A percentile compares a stretch with the other conserved stretches of the same genome.
These are phyloP conservation scores for Lasioglossum lativentre DNA, from an alignment of 2,888 invertebrate species.

Conservation along the genomic window DNA sequence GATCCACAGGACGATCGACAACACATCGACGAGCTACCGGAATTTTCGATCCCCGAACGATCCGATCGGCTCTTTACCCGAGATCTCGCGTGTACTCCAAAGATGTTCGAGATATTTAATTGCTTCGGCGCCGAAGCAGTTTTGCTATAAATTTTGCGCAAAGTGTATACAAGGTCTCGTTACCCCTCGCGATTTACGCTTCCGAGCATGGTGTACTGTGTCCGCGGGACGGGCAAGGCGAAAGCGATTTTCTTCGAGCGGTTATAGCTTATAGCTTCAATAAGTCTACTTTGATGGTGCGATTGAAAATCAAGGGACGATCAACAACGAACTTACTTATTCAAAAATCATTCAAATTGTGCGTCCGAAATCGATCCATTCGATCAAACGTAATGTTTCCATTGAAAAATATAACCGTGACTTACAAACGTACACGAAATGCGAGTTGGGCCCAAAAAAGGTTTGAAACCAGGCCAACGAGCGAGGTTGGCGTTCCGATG, in stretches of 20 bases:
- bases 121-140: not conserved
- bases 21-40: not conserved
- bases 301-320: not conserved
- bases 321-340: not conserved
- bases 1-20: not conserved
- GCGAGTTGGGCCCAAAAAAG: not conserved
- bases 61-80: not conserved
- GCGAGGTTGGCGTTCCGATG: slow-evolving; percentile 64
- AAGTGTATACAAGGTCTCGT: not conserved
- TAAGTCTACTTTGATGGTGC: not conserved
- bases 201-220: not conserved
- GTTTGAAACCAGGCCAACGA: not conserved
- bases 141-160: not conserved
- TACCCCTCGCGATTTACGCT: not conserved
- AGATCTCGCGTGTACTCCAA: not conserved
- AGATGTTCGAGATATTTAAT: not conserved
- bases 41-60: slow-evolving; percentile 3
- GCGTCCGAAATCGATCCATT: not conserved
- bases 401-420: no score
- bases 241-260: not conserved
- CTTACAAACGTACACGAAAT: no score
- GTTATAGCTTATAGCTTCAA: not conserved
- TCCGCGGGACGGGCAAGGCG: not conserved
- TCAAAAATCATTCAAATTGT: not conserved
- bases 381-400: no score